Evolutionary conservation across 2,888 invertebrate species (phyloP), one percentile per base, ranked within the genome.

Genomic region (Philopedon plagiatum): DNA sequence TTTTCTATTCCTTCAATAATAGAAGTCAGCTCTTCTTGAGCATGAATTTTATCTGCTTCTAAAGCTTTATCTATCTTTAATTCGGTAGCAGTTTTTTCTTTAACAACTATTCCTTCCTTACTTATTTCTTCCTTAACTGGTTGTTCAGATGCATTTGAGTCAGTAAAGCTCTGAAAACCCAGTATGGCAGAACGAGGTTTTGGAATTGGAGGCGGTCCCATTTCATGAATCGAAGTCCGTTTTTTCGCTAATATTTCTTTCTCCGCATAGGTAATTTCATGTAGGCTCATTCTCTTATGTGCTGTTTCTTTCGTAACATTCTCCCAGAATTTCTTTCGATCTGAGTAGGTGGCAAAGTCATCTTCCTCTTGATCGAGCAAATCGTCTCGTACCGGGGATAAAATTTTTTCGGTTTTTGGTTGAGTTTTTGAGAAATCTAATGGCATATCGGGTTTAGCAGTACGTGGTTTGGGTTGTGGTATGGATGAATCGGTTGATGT

Each of bases 251-350:
- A 51, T 3, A 76, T 29, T n/a, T 79, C 74, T 73, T 80, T 80
- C 68, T 83, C 81, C 5, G 74, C 60, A 5, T 73, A 29, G 2
- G 76, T 66, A 32, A 79, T 80, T 76, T 84, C 84, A 51, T 81
- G 80, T 49, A 82, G 69, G 71, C 82, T 84, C 80, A 81, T 80
- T 34, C 83, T 79, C 77, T 83, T 85, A 44, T 82, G 78, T 4
- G 81, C 77, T 32, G 77, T 75, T 56, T 84, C 83, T 74, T 81
- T 81, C 58, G 81, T 74, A 62, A 86, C 83, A 77, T 79, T 84
- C 82, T 88, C 88, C 88, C 88, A 88, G 78, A 88, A 88, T 76
- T 85, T 86, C 77, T 87, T 88, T 74, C 86, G 86, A 64, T 86
- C 86, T 13, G 84, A 85, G 76, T 88, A 88, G 68, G 84, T 85